Conservation (phyloP, 2,113 vertebrate genomes). For the Anhinga rufa region DNA sequence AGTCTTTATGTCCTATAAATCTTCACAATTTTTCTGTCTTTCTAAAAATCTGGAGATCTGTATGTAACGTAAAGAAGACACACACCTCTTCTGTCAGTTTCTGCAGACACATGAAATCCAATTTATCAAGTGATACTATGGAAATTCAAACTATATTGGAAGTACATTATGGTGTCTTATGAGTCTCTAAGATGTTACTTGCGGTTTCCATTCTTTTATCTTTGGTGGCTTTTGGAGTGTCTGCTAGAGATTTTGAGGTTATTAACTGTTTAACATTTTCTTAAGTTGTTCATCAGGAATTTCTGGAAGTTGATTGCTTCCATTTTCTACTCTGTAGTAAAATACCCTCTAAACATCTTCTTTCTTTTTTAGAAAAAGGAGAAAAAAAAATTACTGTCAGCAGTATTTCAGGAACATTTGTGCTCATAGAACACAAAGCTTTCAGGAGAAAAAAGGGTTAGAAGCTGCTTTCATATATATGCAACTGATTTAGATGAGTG, state of each 20-base stretch:
- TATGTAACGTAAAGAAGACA: neutral
- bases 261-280: neutral
- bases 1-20: neutral
- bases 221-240: neutral
- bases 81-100: neutral
- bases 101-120: neutral
- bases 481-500: neutral
- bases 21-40: neutral
- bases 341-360: neutral
- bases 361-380: neutral
- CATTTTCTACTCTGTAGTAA: neutral
- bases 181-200: neutral
- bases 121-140: neutral
- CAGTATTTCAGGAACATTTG: neutral
- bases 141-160: neutral
- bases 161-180: neutral
- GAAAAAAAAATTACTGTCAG: neutral
- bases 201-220: conserved; percentile 3
- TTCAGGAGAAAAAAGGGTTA: neutral
- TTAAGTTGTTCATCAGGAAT: neutral
- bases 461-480: neutral
- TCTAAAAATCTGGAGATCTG: neutral
- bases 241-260: neutral
- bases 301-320: neutral
- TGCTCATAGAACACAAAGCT: neutral